A percentile compares a stretch with the other conserved stretches of the same genome.
These are phyloP conservation scores for Calosoma granatense DNA, from an alignment of 1,140 invertebrate species.

Conservation along the genomic window DNA sequence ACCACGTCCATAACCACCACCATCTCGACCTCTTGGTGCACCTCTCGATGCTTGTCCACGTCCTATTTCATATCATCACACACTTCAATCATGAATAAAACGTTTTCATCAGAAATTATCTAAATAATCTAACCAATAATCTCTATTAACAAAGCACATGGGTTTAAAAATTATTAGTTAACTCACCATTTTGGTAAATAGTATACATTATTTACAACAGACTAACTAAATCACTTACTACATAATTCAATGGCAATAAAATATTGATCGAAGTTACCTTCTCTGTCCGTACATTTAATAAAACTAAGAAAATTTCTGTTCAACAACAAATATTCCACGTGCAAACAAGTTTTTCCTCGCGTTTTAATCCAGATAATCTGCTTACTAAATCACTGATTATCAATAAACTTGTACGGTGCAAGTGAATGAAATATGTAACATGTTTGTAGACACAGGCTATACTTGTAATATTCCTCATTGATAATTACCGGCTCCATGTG, in stretches of 20 bases:
- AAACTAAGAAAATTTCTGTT: too few relatives aligned
- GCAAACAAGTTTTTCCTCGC: slow-evolving; percentile 13
- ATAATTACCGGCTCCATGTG: too few relatives aligned
- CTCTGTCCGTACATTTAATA: background rate
- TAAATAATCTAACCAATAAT: too few relatives aligned
- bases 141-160: too few relatives aligned
- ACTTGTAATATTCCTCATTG: too few relatives aligned
- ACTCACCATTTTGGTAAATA: too few relatives aligned
- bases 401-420: background rate
- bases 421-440: background rate
- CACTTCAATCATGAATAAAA: too few relatives aligned
- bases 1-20: slow-evolving; percentile 12
- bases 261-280: background rate
- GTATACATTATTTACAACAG: background rate
- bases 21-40: too few relatives aligned
- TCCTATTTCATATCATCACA: too few relatives aligned
- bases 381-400: background rate
- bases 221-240: background rate
- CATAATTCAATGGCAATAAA: background rate
- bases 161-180: background rate
- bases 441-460: too few relatives aligned
- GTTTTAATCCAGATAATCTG: background rate
- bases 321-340: too few relatives aligned
- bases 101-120: too few relatives aligned
- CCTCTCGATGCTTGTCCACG: background rate